Conservation (phyloP, 2,113 vertebrate species). For the Tympanuchus pallidicinctus region DNA sequence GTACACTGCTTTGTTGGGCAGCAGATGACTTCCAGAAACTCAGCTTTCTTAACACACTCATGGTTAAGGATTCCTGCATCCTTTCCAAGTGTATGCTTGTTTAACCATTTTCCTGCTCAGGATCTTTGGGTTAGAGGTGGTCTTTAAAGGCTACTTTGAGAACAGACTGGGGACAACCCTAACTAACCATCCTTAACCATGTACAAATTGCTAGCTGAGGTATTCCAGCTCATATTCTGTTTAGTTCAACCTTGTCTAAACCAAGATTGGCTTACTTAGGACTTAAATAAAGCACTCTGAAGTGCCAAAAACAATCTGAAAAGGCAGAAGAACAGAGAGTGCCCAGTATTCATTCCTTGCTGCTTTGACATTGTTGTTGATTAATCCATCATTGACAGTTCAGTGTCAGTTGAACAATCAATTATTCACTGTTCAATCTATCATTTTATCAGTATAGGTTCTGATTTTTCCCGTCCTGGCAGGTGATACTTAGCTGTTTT, state of each 20-base stretch:
- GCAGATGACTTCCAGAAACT: not conserved
- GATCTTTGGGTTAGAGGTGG: not conserved
- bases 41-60: not conserved
- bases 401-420: not conserved
- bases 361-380: not conserved
- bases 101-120: not conserved
- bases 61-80: not conserved
- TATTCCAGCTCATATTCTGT: not conserved
- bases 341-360: not conserved
- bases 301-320: not conserved
- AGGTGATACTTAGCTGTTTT: not conserved
- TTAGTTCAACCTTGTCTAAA: not conserved
- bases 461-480: not conserved
- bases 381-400: not conserved
- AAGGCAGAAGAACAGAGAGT: not conserved
- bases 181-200: not conserved
- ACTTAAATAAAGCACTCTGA: not conserved
- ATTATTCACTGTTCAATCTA: not conserved
- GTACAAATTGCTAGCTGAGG: not conserved
- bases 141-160: not conserved
- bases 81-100: not conserved
- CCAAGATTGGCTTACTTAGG: not conserved
- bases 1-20: not conserved
- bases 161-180: not conserved
- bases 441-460: not conserved